Percentiles rank a stretch among this genome's conserved stretches.
Evolutionary conservation across 2,888 invertebrate genomes (phyloP).

Genomic region (Agrilus cyanescens): DNA sequence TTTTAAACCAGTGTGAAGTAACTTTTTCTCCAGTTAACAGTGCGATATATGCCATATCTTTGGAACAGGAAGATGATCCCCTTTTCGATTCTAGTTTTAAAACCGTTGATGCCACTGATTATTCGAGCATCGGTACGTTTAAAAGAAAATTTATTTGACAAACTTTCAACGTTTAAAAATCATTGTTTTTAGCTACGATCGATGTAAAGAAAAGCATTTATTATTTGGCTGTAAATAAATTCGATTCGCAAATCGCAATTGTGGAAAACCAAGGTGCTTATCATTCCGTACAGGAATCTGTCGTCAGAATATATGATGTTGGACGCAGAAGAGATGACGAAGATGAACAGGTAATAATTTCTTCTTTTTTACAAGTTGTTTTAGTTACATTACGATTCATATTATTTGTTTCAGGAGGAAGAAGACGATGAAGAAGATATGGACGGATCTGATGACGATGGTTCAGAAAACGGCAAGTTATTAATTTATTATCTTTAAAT

Average conservation of each 20-base stretch:
- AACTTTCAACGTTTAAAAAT: no score
- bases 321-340: slow-evolving; percentile 79
- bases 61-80: slow-evolving; percentile 62
- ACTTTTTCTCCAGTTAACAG: slow-evolving; percentile 79
- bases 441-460: slow-evolving; percentile 49
- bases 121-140: slow-evolving; percentile 72
- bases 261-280: slow-evolving; percentile 83
- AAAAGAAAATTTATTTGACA: no score
- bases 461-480: slow-evolving; percentile 35
- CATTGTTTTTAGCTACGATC: slow-evolving; percentile 59
- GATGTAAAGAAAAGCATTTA: slow-evolving; percentile 87
- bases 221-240: slow-evolving; percentile 70
- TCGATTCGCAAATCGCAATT: slow-evolving; percentile 78
- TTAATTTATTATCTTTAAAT: background rate
- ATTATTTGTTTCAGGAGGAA: slow-evolving; percentile 37
- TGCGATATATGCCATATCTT: slow-evolving; percentile 76
- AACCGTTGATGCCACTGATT: slow-evolving; percentile 88
- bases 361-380: slow-evolving; percentile 3
- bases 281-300: slow-evolving; percentile 76
- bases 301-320: slow-evolving; percentile 85
- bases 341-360: slow-evolving; percentile 61
- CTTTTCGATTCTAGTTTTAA: slow-evolving; percentile 88
- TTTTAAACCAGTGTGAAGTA: slow-evolving; percentile 79
- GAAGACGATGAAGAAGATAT: slow-evolving; percentile 51
- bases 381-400: background rate